Evolutionary conservation across 2,797 vertebrate species (phyloP).

Genomic region (Peromyscus eremicus): DNA sequence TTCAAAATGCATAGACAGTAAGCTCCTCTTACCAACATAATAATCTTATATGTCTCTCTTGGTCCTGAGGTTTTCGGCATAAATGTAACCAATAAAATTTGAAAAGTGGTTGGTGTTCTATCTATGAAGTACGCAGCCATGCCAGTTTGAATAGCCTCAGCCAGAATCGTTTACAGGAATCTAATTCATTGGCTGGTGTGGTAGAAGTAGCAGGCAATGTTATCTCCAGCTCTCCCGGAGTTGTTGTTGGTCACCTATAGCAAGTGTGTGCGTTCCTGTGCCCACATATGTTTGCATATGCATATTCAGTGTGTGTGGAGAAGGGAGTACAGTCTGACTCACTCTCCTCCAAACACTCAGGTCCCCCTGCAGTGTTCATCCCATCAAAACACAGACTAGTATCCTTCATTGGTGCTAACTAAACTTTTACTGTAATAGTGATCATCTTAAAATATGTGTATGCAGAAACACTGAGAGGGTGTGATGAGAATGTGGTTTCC

Average conservation of each 20-base stretch:
- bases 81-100: neutral
- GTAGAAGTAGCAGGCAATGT: neutral
- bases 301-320: neutral
- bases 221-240: neutral
- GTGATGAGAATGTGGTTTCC: conserved; percentile 87
- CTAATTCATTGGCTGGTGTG: conserved; percentile 26
- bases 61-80: neutral
- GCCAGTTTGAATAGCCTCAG: neutral
- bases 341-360: neutral
- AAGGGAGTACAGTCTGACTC: neutral
- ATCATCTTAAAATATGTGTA: conserved; percentile 43
- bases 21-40: neutral
- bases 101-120: neutral
- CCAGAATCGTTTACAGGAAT: neutral
- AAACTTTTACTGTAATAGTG: conserved; percentile 29
- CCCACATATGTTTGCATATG: neutral
- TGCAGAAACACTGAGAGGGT: conserved; percentile 62
- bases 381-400: neutral
- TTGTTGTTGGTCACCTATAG: neutral
- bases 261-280: accelerated
- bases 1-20: neutral
- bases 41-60: neutral
- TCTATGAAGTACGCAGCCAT: neutral
- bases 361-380: neutral
- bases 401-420: neutral